Conservation (phyloP, 1,140 invertebrate species). For the Bombus picipes region DNA sequence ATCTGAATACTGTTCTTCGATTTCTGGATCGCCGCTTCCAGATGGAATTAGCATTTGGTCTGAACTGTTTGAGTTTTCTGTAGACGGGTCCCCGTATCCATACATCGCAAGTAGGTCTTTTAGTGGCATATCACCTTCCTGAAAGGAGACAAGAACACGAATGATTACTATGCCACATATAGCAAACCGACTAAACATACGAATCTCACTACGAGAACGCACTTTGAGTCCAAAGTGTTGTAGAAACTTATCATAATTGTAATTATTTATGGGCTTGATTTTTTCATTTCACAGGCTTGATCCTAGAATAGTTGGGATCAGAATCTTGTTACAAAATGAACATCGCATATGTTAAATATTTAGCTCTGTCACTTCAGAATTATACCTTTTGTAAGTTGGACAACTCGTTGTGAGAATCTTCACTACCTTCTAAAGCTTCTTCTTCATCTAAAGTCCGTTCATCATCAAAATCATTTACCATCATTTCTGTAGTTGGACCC, state of each 20-base stretch:
- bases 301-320: constrained; percentile 71
- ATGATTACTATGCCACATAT: constrained; percentile 61
- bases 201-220: constrained; percentile 71
- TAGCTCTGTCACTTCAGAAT: constrained; percentile 13
- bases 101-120: constrained; percentile 95
- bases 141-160: constrained; percentile 58
- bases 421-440: constrained; percentile 94
- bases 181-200: constrained; percentile 59
- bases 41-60: constrained; percentile 71
- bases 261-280: constrained; percentile 71
- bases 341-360: constrained; percentile 47
- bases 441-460: constrained; percentile 97
- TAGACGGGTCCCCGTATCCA: constrained; percentile 85
- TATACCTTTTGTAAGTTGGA: constrained; percentile 92
- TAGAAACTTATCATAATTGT: constrained; percentile 71
- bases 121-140: constrained; percentile 95
- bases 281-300: constrained; percentile 71
- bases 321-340: constrained; percentile 68
- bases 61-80: constrained; percentile 78
- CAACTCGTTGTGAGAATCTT: constrained; percentile 94
- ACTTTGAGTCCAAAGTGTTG: constrained; percentile 72
- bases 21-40: constrained; percentile 75
- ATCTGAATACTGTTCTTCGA: constrained; percentile 67
- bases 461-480: constrained; percentile 98
- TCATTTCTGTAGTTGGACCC: constrained; percentile 92